A percentile compares a stretch with the other conserved stretches of the same genome.
phyloP scores from a whole-genome alignment of 2,113 vertebrate species.

The Chaenocephalus aceratus region DNA sequence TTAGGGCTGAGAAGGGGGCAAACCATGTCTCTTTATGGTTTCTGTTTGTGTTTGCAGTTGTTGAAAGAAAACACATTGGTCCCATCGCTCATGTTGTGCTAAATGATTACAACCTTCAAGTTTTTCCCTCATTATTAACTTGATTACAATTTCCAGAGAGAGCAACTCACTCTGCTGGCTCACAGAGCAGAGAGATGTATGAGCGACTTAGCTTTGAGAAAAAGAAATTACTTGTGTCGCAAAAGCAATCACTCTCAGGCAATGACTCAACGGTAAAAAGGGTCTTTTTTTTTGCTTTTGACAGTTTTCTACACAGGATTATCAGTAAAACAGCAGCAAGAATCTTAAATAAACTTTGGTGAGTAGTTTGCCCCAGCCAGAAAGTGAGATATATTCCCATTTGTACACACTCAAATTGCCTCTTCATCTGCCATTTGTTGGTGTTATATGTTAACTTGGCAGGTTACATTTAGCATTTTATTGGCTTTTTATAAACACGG shows the following conservation, averaged over 20 bases:
- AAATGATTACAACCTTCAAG: neutral
- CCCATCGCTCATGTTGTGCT: conserved; percentile 27
- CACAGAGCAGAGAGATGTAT: conserved; percentile 40
- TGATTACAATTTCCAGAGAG: neutral
- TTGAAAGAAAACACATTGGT: conserved; percentile 49
- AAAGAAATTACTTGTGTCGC: conserved; percentile 59
- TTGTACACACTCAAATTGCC: conserved; percentile 54
- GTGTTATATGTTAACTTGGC: conserved; percentile 36
- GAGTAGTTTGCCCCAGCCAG: conserved; percentile 48
- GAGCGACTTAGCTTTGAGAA: conserved; percentile 50
- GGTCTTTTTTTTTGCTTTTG: conserved; percentile 71
- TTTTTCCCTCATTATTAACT: too few species aligned
- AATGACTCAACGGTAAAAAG: conserved; percentile 65
- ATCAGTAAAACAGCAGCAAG: conserved; percentile 75
- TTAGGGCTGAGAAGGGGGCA: conserved; percentile 33
- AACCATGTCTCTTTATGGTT: conserved; percentile 55
- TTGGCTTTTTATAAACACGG: conserved; percentile 14
- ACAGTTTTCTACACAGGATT: conserved; percentile 72
- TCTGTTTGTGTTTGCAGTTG: conserved; percentile 70
- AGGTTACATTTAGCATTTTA: conserved; percentile 20
- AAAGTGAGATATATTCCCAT: conserved; percentile 49
- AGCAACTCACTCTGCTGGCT: conserved; percentile 46
- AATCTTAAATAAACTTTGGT: conserved; percentile 77
- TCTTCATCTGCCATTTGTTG: conserved; percentile 27
- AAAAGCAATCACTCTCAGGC: conserved; percentile 39